Base-by-base conservation (phyloP, 2,113 vertebrate species). In the Actenoides hombroni region DNA sequence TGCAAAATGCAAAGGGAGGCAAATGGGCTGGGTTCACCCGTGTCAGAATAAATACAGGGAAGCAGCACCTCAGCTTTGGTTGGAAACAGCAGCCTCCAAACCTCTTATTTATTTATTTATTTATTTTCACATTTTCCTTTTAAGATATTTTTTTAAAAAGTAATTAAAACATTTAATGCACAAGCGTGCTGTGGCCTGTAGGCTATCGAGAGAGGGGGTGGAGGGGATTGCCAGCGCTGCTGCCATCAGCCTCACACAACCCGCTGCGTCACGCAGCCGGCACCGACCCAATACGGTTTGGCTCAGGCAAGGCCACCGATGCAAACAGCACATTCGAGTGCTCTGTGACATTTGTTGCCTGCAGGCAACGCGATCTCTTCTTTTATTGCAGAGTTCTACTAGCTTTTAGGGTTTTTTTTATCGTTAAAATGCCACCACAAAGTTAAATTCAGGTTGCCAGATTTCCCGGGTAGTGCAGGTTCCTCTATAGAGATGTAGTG, bases 11-110 rank as follows among this genome's bases (percentile, higher is more conserved):
- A 93, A 81, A 71, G 89, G 93, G 90, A 94, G 88, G 86, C 33
- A 83, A 97, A 96, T 25, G 74, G 92, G 67, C 48, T 42, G 56
- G 73, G 89, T 94, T 97, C 92, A 33, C 95, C 92, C 49, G 10
- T 69, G 92, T 71, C 40, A 20, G 42, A 48, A 42, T 95, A 95
- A 97, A 93, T 92, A 85, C 7, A 5, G 67, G 82, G 74, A 76
- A 83, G 86, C 79, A 16, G 76, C 89, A 92, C 90, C 90, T 88
- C 11, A 3, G 35, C 91, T 89, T 89, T 83, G 75, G 89, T 12
- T 28, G 44, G 95, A 84, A 90, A 26, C 54, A 91, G 57, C 76
- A 92, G 68, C 85, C 81, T 80, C 71, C 51, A 91, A 65, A 51
- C 13, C 29, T 81, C 8, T 37, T 37, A 37, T 37, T 37, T 37